Base-by-base conservation (phyloP, 2,797 vertebrate genomes). In the Enteromius unitaeniatus region DNA sequence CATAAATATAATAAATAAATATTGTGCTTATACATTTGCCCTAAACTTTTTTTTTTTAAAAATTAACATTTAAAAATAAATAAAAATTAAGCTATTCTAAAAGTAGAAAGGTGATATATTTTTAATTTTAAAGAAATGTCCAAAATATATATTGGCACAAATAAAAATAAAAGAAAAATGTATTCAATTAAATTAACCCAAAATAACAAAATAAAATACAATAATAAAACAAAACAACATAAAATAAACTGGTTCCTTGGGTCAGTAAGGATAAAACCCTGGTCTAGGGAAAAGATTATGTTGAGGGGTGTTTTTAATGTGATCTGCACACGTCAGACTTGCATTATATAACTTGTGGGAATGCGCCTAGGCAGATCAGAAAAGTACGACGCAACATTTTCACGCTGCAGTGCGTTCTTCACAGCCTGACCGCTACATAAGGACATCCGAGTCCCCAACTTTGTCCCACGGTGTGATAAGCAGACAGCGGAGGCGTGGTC, bases 401-500 rank as follows among this genome's bases (percentile, higher is more conserved):
- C 78, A 79, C 78, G 64, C 78, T 79, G 78, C 82, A 78, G 26
- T 67, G 21, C 60, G 51, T 51, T 67, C 45, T 23, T 34, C 26
- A 11, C 4, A 3, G 34, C 69, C 31, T 51, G 31, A 77, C 14
- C 47, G 34, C 37, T 81, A 6, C 62, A 45, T 28, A 9, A 72
- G 77, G 62, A 74, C 69, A 79, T 31, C 8, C 75, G 34, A 78
- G 75, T 82, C 83, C 28, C 77, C 55, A 73, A 84, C 58, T 65
- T 64, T 73, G 47, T 34, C 78, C 31, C 76, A 65, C 75, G 64
- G 28, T 64, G 78, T 72, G 67, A 78, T 31, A 81, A 82, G 67
- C 83, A 85, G 83, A 87, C 76, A 69, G 85, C 23, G 91, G 86
- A 80, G 92, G 93, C 87, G 93, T 91, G 92, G 88, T 88, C 80